Evolutionary conservation across 2,113 vertebrate species (phyloP).

Genomic region (Anolis sagrei): DNA sequence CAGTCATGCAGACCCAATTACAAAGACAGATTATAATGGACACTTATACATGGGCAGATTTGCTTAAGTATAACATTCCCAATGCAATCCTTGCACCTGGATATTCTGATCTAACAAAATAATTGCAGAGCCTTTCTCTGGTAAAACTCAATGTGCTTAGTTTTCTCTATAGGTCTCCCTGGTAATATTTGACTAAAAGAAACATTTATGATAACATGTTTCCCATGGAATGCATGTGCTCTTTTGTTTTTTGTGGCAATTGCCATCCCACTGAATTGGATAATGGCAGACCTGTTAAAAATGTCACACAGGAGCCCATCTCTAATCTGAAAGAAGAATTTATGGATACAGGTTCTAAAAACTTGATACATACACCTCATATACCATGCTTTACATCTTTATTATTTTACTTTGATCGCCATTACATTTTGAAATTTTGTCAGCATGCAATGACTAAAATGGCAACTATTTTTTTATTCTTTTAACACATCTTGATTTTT

Average conservation of each 20-base stretch:
- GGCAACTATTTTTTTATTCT: too few species aligned
- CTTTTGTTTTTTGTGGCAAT: neutral
- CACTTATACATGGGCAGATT: constrained; percentile 35
- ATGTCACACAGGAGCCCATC: neutral
- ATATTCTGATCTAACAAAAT: neutral
- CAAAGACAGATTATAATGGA: constrained; percentile 53
- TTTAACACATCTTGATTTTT: too few species aligned
- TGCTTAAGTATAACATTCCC: constrained; percentile 23
- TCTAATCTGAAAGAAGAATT: too few species aligned
- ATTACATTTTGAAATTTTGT: neutral
- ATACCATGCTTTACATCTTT: too few species aligned
- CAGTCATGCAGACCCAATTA: constrained; percentile 40
- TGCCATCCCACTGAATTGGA: neutral
- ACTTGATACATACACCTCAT: neutral
- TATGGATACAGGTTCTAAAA: neutral
- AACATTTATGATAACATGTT: neutral
- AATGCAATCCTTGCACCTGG: constrained; percentile 14
- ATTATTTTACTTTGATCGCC: too few species aligned
- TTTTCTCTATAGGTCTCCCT: neutral
- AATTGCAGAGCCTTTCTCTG: neutral
- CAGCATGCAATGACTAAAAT: too few species aligned
- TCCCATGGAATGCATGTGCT: neutral
- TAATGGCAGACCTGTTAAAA: neutral
- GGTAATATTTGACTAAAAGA: neutral
- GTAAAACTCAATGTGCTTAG: neutral